A percentile compares a stretch with the other conserved stretches of the same genome.
phyloP scores from a whole-genome alignment of 1,140 invertebrate species.

The Wiebesia pumilae region DNA sequence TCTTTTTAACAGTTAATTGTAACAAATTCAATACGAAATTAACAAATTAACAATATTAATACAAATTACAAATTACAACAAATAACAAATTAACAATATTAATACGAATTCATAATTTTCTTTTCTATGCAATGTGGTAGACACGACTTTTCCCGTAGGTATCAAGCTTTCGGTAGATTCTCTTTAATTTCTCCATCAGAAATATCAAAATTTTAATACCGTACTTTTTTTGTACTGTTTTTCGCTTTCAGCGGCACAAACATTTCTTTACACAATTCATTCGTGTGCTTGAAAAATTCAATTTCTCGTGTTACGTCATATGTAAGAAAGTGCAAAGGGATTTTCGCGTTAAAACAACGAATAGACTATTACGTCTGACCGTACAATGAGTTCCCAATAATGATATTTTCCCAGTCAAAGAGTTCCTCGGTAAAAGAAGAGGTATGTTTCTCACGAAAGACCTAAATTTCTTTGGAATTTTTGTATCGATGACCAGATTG shows the following conservation, averaged over 20 bases:
- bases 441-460: neutral
- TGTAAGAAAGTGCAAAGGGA: neutral
- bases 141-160: no score
- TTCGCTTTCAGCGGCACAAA: neutral
- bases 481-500: neutral
- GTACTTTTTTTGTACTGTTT: neutral
- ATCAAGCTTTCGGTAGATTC: neutral
- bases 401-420: no score
- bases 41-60: no score
- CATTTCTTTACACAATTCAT: neutral
- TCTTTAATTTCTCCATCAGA: neutral
- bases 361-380: no score
- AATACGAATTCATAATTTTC: no score
- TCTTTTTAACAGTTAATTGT: no score
- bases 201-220: slow-evolving; percentile 3
- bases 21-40: no score
- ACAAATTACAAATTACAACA: no score
- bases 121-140: no score
- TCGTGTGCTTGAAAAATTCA: neutral
- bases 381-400: no score
- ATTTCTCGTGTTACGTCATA: neutral
- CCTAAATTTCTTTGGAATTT: neutral
- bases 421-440: neutral
- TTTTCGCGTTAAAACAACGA: neutral
- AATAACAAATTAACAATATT: no score